Conservation (phyloP, 2,113 vertebrate genomes). For the Malaclemys terrapin region DNA sequence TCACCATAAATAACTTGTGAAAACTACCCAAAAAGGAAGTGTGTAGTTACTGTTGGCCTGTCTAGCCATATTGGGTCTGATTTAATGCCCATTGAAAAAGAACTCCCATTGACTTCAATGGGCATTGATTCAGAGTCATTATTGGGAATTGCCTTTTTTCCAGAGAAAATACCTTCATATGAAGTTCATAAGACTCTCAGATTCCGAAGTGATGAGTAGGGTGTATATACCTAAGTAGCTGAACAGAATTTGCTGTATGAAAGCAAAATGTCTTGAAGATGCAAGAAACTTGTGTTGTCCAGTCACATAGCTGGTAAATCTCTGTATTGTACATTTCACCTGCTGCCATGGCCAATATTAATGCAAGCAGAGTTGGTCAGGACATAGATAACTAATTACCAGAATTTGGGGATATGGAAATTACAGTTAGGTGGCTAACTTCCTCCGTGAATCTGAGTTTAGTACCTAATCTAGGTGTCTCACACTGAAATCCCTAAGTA, state of each 20-base stretch:
- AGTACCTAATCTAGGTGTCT: too few species aligned
- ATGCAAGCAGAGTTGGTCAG: not conserved
- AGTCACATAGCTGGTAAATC: not conserved
- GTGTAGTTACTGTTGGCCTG: not conserved
- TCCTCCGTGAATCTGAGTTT: too few species aligned
- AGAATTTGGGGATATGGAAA: not conserved
- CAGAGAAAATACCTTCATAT: not conserved
- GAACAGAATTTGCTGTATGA: not conserved
- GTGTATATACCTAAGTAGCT: not conserved
- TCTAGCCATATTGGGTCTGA: not conserved
- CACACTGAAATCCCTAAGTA: not conserved
- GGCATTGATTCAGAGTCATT: not conserved
- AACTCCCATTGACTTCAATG: not conserved
- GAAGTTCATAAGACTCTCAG: not conserved
- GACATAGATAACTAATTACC: not conserved
- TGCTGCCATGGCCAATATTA: not conserved
- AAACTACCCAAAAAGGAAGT: not conserved
- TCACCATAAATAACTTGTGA: constrained; percentile 32
- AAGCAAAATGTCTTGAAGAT: not conserved
- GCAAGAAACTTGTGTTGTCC: not conserved
- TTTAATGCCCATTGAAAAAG: not conserved
- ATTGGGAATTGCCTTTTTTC: not conserved
- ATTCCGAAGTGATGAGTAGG: not conserved
- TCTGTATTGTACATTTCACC: not conserved
- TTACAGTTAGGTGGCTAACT: not conserved